A percentile compares a stretch with the other conserved stretches of the same genome.
phyloP scores from a whole-genome alignment of 2,888 invertebrate species.

The Tenodera sinensis region DNA sequence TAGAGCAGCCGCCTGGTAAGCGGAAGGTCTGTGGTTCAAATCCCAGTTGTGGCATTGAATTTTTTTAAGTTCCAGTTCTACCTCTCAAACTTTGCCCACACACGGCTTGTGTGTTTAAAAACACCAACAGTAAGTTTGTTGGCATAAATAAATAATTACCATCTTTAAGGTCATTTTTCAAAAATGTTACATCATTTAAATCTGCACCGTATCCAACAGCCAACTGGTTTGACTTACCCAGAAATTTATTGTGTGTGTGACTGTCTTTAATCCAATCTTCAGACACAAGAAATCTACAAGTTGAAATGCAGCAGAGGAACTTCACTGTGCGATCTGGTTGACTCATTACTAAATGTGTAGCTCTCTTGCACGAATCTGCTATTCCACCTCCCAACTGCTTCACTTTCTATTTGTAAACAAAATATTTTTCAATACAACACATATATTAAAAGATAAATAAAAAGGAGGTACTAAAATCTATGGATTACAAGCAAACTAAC shows the following conservation, averaged over 20 bases:
- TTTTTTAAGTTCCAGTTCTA: too few species aligned
- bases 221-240: conserved; percentile 47
- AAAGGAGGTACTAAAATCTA: too few species aligned
- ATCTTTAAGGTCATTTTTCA: neutral
- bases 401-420: conserved; percentile 47
- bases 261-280: conserved; percentile 85
- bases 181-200: neutral
- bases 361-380: conserved; percentile 69
- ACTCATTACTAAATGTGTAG: conserved; percentile 87
- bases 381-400: conserved; percentile 79
- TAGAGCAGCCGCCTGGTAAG: too few species aligned
- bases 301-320: conserved; percentile 78
- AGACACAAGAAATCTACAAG: conserved; percentile 74
- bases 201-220: neutral
- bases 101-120: too few species aligned
- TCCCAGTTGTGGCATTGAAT: too few species aligned
- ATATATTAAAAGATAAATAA: too few species aligned
- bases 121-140: too few species aligned
- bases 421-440: too few species aligned
- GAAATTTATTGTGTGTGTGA: conserved; percentile 71
- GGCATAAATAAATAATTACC: too few species aligned
- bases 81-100: too few species aligned
- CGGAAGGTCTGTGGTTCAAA: too few species aligned
- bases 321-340: conserved; percentile 78
- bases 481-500: too few species aligned